Evolutionary conservation across 2,797 vertebrate species (phyloP).

Genomic region (Peromyscus nudipes): DNA sequence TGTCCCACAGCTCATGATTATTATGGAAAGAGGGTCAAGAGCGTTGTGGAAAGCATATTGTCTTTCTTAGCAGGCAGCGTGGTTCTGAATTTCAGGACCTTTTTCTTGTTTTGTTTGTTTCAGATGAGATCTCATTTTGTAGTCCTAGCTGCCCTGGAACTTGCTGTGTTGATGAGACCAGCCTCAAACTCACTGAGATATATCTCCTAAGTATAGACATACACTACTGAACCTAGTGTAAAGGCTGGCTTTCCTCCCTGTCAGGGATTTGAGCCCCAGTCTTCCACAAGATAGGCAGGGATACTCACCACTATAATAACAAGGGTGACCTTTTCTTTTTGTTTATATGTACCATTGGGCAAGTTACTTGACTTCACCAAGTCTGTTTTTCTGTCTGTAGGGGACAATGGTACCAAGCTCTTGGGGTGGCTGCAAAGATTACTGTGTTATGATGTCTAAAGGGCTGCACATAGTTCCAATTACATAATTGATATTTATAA

Average conservation of each 20-base stretch:
- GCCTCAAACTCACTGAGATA: background rate
- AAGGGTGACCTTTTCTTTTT: background rate
- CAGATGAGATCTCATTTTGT: background rate
- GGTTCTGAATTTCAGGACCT: background rate
- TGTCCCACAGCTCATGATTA: accelerated
- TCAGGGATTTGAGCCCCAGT: background rate
- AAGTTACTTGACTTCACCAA: constrained; percentile 36
- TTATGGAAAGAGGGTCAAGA: background rate
- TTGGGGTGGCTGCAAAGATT: background rate
- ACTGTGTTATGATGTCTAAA: background rate
- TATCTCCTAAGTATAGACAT: background rate
- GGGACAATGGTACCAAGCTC: background rate
- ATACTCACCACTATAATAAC: background rate
- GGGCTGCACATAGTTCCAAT: background rate
- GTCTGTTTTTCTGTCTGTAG: constrained; percentile 10
- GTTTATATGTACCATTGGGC: background rate
- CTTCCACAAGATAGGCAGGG: background rate
- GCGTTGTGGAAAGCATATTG: background rate
- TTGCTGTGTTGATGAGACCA: background rate
- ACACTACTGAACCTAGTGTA: background rate
- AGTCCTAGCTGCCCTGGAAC: background rate
- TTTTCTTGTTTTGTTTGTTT: background rate
- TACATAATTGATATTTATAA: background rate
- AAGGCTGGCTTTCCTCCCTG: background rate
- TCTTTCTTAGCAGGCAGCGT: background rate